These are phyloP conservation scores for Lobophora halterata DNA, from an alignment of 2,888 invertebrate genomes.

Conservation along the genomic window DNA sequence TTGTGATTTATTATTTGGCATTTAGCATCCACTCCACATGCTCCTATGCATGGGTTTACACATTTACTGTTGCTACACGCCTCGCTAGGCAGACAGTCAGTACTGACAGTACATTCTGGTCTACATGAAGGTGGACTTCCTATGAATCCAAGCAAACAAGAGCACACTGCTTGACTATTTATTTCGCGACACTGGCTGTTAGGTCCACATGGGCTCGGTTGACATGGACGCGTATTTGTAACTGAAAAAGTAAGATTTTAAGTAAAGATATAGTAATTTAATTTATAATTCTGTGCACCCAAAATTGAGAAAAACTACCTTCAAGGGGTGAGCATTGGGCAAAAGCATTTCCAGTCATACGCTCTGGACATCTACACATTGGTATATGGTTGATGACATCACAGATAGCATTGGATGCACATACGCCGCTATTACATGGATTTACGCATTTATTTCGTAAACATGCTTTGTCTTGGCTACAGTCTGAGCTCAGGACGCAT, in stretches of 20 bases:
- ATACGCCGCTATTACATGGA: constrained; percentile 85
- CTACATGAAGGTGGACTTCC: constrained; percentile 89
- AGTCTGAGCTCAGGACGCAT: constrained; percentile 85
- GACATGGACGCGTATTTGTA: constrained; percentile 56
- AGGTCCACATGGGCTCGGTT: constrained; percentile 87
- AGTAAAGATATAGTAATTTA: constrained; percentile 3
- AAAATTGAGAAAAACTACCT: constrained; percentile 49
- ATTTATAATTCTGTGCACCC: too few species aligned
- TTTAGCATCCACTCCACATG: constrained; percentile 88
- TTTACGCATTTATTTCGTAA: constrained; percentile 85
- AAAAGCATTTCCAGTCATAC: constrained; percentile 85
- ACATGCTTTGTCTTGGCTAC: constrained; percentile 83
- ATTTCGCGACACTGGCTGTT: constrained; percentile 88
- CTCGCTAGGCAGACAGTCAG: constrained; percentile 87
- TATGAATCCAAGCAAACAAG: constrained; percentile 85
- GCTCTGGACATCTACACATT: constrained; percentile 85
- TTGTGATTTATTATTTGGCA: constrained; percentile 91
- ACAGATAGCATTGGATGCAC: constrained; percentile 86
- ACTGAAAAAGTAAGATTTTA: constrained; percentile 47
- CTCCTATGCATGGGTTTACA: constrained; percentile 89
- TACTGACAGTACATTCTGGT: constrained; percentile 87
- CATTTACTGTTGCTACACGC: constrained; percentile 91
- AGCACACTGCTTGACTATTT: constrained; percentile 87
- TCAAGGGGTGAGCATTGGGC: constrained; percentile 77
- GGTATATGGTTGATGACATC: constrained; percentile 86